These are phyloP conservation scores for Pungitius pungitius DNA, from an alignment of 2,113 vertebrate genomes.

Conservation along the genomic window DNA sequence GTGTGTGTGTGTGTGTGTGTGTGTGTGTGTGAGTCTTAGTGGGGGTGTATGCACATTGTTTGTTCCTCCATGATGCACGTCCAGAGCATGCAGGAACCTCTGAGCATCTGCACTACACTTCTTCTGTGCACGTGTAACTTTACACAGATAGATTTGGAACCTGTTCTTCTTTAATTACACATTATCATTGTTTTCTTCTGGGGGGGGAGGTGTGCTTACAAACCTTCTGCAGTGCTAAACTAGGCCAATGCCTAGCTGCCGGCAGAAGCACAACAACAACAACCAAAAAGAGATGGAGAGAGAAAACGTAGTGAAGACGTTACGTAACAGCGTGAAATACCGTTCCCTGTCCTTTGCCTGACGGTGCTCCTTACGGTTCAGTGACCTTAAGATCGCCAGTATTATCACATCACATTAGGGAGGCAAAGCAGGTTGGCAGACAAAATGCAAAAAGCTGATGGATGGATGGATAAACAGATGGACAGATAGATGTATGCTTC, in stretches of 20 bases:
- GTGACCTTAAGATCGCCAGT: slow-evolving; percentile 9
- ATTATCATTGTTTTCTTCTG: slow-evolving; percentile 50
- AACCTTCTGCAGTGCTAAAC: slow-evolving; percentile 71
- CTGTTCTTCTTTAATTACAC: slow-evolving; percentile 35
- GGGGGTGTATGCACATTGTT: slow-evolving; percentile 11
- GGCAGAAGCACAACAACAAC: slow-evolving; percentile 55
- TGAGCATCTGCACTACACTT: slow-evolving; percentile 4
- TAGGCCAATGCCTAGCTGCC: slow-evolving; percentile 75
- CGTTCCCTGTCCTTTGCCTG: neutral
- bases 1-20: slow-evolving; percentile 4
- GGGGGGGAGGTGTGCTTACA: slow-evolving; percentile 50
- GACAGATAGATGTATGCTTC: neutral
- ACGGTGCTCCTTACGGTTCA: slow-evolving; percentile 13
- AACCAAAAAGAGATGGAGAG: slow-evolving; percentile 12
- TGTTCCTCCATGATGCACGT: slow-evolving; percentile 2
- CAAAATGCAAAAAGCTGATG: neutral
- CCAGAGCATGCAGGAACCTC: neutral
- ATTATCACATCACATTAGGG: neutral
- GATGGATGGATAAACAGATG: neutral
- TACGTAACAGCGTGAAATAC: slow-evolving; percentile 45
- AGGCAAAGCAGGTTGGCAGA: neutral
- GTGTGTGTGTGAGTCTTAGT: slow-evolving; percentile 7
- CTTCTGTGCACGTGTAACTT: neutral
- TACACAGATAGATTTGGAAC: slow-evolving; percentile 8
- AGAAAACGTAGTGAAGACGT: slow-evolving; percentile 58